A percentile compares a stretch with the other conserved stretches of the same genome.
Evolutionary conservation across 2,888 invertebrate genomes (phyloP).

Genomic region (Yponomeuta sedellus): DNA sequence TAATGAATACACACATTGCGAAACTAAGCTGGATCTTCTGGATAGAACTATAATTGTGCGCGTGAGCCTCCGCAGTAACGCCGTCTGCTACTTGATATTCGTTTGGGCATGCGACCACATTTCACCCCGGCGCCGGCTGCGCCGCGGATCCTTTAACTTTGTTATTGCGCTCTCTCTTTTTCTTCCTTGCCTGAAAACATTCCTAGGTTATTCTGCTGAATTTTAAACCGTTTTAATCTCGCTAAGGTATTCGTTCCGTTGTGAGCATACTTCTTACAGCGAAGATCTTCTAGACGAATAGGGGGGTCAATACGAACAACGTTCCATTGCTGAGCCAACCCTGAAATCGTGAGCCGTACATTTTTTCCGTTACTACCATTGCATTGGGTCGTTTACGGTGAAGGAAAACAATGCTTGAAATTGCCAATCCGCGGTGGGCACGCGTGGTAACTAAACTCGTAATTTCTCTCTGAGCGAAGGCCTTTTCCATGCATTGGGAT

Average conservation of each 20-base stretch:
- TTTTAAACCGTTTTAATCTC: constrained; percentile 33
- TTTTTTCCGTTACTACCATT: too few relatives aligned
- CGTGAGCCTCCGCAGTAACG: neutral
- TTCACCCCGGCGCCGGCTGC: constrained; percentile 58
- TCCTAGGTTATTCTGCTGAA: constrained; percentile 33
- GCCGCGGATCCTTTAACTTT: constrained; percentile 52
- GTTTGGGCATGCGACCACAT: constrained; percentile 50
- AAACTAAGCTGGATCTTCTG: neutral
- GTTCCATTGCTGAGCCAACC: too few relatives aligned
- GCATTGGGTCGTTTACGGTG: too few relatives aligned
- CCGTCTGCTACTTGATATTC: constrained; percentile 59
- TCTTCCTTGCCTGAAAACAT: constrained; percentile 32
- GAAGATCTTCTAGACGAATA: too few relatives aligned
- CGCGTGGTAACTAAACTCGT: too few relatives aligned
- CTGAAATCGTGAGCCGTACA: too few relatives aligned
- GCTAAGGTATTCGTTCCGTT: constrained; percentile 10
- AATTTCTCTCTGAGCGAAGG: too few relatives aligned
- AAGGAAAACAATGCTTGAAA: too few relatives aligned
- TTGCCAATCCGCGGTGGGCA: too few relatives aligned
- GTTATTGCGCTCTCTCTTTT: constrained; percentile 52
- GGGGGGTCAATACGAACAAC: too few relatives aligned
- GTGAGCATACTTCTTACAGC: neutral
- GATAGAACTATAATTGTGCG: neutral
- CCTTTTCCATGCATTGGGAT: too few relatives aligned
- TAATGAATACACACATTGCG: too few relatives aligned